Evolutionary conservation across 2,113 vertebrate genomes (phyloP).

Genomic region (Kryptolebias marmoratus): DNA sequence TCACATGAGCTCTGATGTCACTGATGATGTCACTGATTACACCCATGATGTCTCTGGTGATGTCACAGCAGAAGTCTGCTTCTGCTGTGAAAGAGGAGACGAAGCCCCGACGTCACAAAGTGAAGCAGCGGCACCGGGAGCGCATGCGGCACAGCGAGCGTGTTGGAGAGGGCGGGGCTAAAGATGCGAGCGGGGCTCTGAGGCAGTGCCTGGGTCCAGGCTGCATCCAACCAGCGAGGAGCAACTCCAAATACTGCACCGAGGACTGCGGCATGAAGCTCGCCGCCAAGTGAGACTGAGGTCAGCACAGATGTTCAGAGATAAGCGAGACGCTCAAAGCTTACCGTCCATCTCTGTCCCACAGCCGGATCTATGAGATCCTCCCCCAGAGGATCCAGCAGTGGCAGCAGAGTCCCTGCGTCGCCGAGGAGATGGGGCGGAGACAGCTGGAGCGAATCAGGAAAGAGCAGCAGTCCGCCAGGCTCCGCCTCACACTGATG

Average conservation of each 20-base stretch:
- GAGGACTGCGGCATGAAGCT: constrained; percentile 94
- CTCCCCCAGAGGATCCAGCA: constrained; percentile 95
- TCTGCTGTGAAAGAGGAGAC: constrained; percentile 78
- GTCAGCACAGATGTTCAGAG: background rate
- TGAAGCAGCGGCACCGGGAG: constrained; percentile 89
- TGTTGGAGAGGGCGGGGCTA: constrained; percentile 69
- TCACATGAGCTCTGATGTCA: constrained; percentile 2
- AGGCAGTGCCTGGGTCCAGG: constrained; percentile 91
- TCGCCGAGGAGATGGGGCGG: constrained; percentile 92
- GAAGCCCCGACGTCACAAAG: constrained; percentile 86
- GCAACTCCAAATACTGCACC: constrained; percentile 90
- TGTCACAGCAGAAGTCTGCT: constrained; percentile 46
- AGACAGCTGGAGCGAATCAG: constrained; percentile 91
- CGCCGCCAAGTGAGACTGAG: constrained; percentile 87
- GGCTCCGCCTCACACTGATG: constrained; percentile 90
- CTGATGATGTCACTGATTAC: constrained; percentile 31
- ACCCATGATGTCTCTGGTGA: constrained; percentile 9
- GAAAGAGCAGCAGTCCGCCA: constrained; percentile 89
- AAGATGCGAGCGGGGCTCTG: constrained; percentile 75
- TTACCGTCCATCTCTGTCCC: background rate
- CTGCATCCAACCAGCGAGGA: constrained; percentile 83
- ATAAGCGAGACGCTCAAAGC: too few species aligned
- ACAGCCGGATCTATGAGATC: constrained; percentile 94
- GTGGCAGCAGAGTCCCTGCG: constrained; percentile 94
- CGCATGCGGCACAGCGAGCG: constrained; percentile 85